A percentile compares a stretch with the other conserved stretches of the same genome.
These are phyloP conservation scores for Leucophenga maculata DNA, from an alignment of 2,888 invertebrate species.

Conservation along the genomic window DNA sequence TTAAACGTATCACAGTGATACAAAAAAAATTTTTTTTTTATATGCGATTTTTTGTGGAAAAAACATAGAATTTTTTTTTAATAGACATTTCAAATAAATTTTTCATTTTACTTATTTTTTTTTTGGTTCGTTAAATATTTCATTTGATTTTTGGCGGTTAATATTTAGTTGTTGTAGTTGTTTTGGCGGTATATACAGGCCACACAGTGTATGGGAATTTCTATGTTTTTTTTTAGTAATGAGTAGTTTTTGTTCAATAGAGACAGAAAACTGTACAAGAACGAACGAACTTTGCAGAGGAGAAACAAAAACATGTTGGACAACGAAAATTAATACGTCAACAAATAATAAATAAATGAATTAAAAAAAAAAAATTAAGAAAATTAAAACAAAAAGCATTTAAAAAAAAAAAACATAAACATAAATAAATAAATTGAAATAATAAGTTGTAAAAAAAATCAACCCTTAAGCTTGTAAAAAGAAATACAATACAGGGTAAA, in stretches of 20 bases:
- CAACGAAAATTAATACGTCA: slow-evolving; percentile 34
- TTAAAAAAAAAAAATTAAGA: slow-evolving; percentile 35
- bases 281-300: slow-evolving; percentile 35
- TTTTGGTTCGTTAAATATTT: slow-evolving; percentile 68
- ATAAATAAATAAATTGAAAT: slow-evolving; percentile 31
- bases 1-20: not conserved
- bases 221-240: slow-evolving; percentile 56
- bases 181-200: slow-evolving; percentile 68
- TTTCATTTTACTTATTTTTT: not conserved
- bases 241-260: slow-evolving; percentile 32
- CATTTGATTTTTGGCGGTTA: slow-evolving; percentile 53
- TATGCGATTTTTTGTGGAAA: not conserved
- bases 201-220: slow-evolving; percentile 65
- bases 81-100: slow-evolving; percentile 43
- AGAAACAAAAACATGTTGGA: slow-evolving; percentile 25
- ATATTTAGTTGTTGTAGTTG: slow-evolving; percentile 38
- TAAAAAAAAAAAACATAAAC: slow-evolving; percentile 26
- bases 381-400: slow-evolving; percentile 35
- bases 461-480: slow-evolving; percentile 13
- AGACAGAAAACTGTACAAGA: not conserved
- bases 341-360: not conserved
- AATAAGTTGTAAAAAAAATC: slow-evolving; percentile 25
- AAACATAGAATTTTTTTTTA: slow-evolving; percentile 23
- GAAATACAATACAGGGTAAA: slow-evolving; percentile 29
- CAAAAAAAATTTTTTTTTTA: not conserved